Percentiles rank a stretch among this genome's conserved stretches.
These are phyloP conservation scores for Brachyistius frenatus DNA, from an alignment of 2,113 vertebrate genomes.

Conservation along the genomic window DNA sequence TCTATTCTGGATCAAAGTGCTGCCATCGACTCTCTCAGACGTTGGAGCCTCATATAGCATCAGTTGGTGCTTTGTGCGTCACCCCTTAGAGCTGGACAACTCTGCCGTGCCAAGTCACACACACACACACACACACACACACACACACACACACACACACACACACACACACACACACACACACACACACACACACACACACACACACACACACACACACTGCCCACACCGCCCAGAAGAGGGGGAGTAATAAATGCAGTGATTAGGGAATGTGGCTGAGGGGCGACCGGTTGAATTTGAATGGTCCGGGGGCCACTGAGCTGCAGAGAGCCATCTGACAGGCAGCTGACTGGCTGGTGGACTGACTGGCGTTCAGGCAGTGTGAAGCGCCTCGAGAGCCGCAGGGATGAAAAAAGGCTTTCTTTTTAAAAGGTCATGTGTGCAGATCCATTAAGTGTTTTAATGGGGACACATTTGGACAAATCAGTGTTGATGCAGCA, in stretches of 20 bases:
- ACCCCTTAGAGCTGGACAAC: constrained; percentile 58
- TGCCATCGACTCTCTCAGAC: constrained; percentile 41
- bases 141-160: constrained; percentile 20
- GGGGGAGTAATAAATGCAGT: constrained; percentile 39
- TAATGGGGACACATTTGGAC: constrained; percentile 44
- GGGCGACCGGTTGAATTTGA: constrained; percentile 45
- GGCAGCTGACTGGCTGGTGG: constrained; percentile 40
- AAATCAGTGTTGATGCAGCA: constrained; percentile 42
- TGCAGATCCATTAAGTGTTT: constrained; percentile 31
- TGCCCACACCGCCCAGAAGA: constrained; percentile 28
- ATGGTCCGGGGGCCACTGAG: constrained; percentile 24
- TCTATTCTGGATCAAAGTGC: constrained; percentile 65
- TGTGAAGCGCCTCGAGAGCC: constrained; percentile 22
- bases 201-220: constrained; percentile 29
- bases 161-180: constrained; percentile 32
- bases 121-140: constrained; percentile 38
- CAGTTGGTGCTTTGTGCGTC: constrained; percentile 54
- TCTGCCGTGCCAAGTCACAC: constrained; percentile 40
- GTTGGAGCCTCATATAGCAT: constrained; percentile 55
- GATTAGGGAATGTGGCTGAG: constrained; percentile 50
- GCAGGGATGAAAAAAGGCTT: constrained; percentile 34
- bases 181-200: constrained; percentile 28
- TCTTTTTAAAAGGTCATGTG: constrained; percentile 54
- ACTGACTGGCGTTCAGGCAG: constrained; percentile 40
- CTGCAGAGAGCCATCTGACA: constrained; percentile 23